Evolutionary conservation across 2,888 invertebrate species (phyloP), one percentile per base, ranked within the genome.

Genomic region (Drosophila mimica): DNA sequence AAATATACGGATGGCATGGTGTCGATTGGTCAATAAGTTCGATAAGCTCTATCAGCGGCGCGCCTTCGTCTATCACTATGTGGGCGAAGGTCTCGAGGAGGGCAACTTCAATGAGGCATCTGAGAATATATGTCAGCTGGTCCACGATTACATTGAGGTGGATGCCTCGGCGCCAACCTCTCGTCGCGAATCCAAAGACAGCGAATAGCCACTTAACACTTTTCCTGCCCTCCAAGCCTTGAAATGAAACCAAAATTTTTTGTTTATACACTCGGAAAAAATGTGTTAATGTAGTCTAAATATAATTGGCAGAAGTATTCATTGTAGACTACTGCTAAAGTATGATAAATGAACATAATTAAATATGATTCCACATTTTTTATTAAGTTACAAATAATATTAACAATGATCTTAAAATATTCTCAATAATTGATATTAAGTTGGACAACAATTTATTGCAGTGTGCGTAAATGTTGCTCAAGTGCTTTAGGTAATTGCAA

Each of bases 61-160:
- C 66, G 97, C 98, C 7, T 98, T 98, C 92, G 95, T 98, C 17
- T 98, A 98, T 93, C 98, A 98, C 94, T 98, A 96, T 87, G 94
- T 96, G 6, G 95, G 95, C 4, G 96, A 96, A 93, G 96, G 96
- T 3, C 93, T 96, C 92, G 96, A 96, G 92, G 96, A 96, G 93
- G 94, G 94, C 3, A 95, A 95, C 88, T 95, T 96, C 74, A 87
- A 91, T 36, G 95, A 95, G 63, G 95, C 96, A 0, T 92, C 94
- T 8, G 94, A 94, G 54, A 95, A 96, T 89, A 92, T 96, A 58
- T 94, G 94, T 76, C 94, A 95, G 11, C 92, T 96, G 57, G 94
- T 95, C 36, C 93, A 94, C 84, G 96, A 96, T 92, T 96, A 96
- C 84, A 94, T 93, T 81, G 96, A 96, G 94, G 94, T 96, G 78